A percentile compares a stretch with the other conserved stretches of the same genome.
Conservation (phyloP, 2,888 invertebrate species). For the Melipona beecheii region DNA sequence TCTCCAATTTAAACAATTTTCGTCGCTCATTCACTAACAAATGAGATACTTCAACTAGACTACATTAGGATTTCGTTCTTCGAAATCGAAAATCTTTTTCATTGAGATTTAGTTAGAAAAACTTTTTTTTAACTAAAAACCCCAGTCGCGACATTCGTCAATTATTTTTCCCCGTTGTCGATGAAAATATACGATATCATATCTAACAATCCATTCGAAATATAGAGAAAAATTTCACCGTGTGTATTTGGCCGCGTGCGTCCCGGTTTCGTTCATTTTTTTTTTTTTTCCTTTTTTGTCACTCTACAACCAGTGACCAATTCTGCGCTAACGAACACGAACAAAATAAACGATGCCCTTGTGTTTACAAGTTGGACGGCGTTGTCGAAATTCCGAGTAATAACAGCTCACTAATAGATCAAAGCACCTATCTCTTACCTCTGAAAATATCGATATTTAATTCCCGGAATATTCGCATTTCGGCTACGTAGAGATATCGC, state of each 20-base stretch:
- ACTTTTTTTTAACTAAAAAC: not conserved
- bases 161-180: not conserved
- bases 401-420: not conserved
- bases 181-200: not conserved
- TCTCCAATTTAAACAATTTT: not conserved
- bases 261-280: not conserved
- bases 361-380: not conserved
- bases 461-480: not conserved
- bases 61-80: not conserved
- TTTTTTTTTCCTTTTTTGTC: not conserved
- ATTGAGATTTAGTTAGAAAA: not conserved
- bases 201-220: slow-evolving; percentile 8
- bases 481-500: not conserved
- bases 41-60: not conserved
- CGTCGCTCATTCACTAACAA: not conserved
- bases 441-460: not conserved
- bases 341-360: not conserved
- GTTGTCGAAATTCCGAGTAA: not conserved
- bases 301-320: not conserved
- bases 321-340: slow-evolving; percentile 6
- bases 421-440: not conserved
- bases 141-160: not conserved
- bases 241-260: not conserved
- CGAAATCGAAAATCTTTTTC: not conserved
- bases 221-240: slow-evolving; percentile 3